These are phyloP conservation scores for Catostylus mosaicus DNA, from an alignment of 30 jellyfish, hydroid and myxozoan species.

Conservation along the genomic window DNA sequence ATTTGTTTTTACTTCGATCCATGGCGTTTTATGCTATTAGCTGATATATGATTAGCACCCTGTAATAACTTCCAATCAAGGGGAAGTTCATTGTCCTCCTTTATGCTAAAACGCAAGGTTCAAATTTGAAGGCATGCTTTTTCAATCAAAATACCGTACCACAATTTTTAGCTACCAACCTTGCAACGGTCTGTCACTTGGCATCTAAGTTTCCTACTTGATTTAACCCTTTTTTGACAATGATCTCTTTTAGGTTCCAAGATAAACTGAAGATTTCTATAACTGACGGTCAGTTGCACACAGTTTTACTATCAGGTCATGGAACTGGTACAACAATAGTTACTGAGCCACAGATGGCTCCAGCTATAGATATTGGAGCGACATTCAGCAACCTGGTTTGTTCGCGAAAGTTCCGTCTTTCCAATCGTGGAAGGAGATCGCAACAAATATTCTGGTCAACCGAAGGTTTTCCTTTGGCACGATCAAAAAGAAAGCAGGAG, in stretches of 20 bases:
- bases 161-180: too few relatives aligned
- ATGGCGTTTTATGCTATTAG: too few relatives aligned
- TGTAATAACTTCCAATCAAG: too few relatives aligned
- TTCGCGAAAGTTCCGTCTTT: slow-evolving; percentile 64
- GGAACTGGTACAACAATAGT: slow-evolving; percentile 94
- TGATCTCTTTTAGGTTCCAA: slow-evolving; percentile 82
- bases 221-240: too few relatives aligned
- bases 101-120: too few relatives aligned
- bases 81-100: too few relatives aligned
- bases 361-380: slow-evolving; percentile 85
- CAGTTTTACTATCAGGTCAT: slow-evolving; percentile 75
- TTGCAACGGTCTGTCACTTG: too few relatives aligned
- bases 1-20: too few relatives aligned
- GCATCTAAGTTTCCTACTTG: too few relatives aligned
- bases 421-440: slow-evolving; percentile 87
- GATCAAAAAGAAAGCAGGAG: slow-evolving; percentile 66
- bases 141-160: too few relatives aligned
- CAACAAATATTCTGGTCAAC: slow-evolving; percentile 97
- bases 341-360: slow-evolving; percentile 91
- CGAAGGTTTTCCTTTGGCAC: slow-evolving; percentile 87
- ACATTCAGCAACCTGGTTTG: slow-evolving; percentile 74
- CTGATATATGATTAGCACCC: too few relatives aligned
- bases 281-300: slow-evolving; percentile 74
- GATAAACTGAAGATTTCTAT: slow-evolving; percentile 75
- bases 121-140: too few relatives aligned